A percentile compares a stretch with the other conserved stretches of the same genome.
phyloP scores from a whole-genome alignment of 1,140 invertebrate genomes.

The Trichomalopsis sarcophagae region DNA sequence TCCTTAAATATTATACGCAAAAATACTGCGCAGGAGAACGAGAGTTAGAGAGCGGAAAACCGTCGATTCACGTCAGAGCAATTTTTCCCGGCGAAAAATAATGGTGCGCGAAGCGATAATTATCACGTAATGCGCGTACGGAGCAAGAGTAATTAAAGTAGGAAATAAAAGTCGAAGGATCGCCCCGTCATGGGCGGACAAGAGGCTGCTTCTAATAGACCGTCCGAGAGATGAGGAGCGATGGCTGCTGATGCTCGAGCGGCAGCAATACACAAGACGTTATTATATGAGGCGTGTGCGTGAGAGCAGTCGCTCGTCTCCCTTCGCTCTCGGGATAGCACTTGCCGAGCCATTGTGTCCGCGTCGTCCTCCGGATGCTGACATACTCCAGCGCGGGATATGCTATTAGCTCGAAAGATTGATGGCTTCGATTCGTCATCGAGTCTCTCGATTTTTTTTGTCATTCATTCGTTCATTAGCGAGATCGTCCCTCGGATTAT shows the following conservation, averaged over 20 bases:
- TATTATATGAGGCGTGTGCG: slow-evolving; percentile 52
- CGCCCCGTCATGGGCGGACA: too few species aligned
- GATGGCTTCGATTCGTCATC: slow-evolving; percentile 64
- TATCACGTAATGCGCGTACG: not conserved
- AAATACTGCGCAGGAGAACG: not conserved
- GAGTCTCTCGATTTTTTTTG: not conserved
- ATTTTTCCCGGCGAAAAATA: not conserved
- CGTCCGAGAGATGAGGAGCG: slow-evolving; percentile 61
- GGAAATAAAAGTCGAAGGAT: not conserved
- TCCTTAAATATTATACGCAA: not conserved
- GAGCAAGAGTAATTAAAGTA: not conserved
- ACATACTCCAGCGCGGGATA: not conserved
- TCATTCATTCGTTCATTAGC: not conserved
- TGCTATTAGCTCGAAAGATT: slow-evolving; percentile 60
- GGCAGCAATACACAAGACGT: slow-evolving; percentile 42
- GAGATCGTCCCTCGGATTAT: slow-evolving; percentile 3
- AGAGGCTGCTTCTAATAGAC: slow-evolving; percentile 55
- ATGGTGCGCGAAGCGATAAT: not conserved
- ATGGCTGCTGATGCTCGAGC: slow-evolving; percentile 51
- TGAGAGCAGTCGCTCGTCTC: slow-evolving; percentile 7
- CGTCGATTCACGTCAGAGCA: not conserved
- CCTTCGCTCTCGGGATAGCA: not conserved
- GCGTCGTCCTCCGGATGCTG: not conserved
- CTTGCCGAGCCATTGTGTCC: not conserved
- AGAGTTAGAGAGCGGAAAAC: not conserved